A percentile compares a stretch with the other conserved stretches of the same genome.
Conservation (phyloP, 2,113 vertebrate species). For the Aegotheles bennettii region DNA sequence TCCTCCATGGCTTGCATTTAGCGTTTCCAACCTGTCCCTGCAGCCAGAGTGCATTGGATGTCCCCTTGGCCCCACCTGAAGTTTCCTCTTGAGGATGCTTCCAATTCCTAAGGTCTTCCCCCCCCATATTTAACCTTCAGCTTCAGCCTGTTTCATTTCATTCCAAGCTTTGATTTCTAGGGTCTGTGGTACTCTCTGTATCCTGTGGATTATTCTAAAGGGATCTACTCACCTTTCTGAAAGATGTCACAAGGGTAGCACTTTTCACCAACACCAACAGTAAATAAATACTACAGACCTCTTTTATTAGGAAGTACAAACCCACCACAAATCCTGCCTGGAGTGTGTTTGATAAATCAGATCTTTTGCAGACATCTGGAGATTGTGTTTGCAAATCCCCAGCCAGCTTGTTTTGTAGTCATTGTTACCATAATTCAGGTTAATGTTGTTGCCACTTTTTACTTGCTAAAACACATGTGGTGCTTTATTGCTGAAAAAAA, state of each 20-base stretch:
- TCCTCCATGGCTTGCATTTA: neutral
- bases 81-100: neutral
- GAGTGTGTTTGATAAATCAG: conserved; percentile 1
- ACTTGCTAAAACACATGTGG: conserved; percentile 37
- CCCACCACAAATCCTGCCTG: neutral
- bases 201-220: neutral
- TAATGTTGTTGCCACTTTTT: conserved; percentile 53
- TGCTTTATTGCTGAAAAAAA: neutral
- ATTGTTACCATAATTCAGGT: conserved; percentile 33
- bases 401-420: conserved; percentile 28
- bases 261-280: neutral
- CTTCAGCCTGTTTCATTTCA: neutral
- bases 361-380: conserved; percentile 50
- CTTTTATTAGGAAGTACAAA: neutral
- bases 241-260: neutral
- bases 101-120: neutral
- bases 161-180: neutral
- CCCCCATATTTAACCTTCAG: neutral
- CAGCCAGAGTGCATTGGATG: neutral
- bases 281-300: neutral
- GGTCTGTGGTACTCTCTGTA: neutral
- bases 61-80: neutral
- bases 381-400: conserved; percentile 26
- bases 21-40: neutral
- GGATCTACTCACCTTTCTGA: neutral